Base-by-base conservation (phyloP, 1,140 invertebrate species). In the Plodia interpunctella region DNA sequence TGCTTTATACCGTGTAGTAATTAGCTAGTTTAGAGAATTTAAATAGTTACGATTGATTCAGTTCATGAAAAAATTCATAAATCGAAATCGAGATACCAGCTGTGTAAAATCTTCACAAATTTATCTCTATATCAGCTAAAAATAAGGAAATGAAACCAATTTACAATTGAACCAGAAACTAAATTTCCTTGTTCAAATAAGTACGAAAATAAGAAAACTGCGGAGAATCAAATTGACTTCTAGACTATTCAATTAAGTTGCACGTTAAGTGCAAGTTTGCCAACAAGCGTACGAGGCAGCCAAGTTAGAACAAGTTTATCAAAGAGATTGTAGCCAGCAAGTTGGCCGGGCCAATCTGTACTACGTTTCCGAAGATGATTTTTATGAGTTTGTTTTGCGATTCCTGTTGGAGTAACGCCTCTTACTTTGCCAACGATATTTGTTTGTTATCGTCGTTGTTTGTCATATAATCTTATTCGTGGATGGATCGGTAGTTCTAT, bases 231-330 rank as follows among this genome's bases (percentile, higher is more conserved):
- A 84, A 84, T 80, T 74, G 78, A 85, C 78, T 82, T 80, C 73
- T 75, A 73, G 80, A 80, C 78, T 75, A 88, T 88, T 83, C 82
- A 88, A 88, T 88, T 86, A 88, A 79, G 77, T 65, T 76, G 65
- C 62, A 80, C 71, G 78, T 77, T 84, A 84, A 82, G 78, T 82
- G 79, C 70, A 76, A 85, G 79, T 83, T 88, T 71, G 70, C 81
- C 80, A 84, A 80, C 80, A 75, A 71, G 72, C 80, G 75, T 74
- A 72, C 72, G 66, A 71, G 71, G 59, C 60, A 66, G 68, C 68
- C 72, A 79, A 87, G 68, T 84, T 81, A 61, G 65, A 68, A 60
- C 61, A 75, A 88, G 76, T 85, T 86, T 86, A 86, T 86, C 83
- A 80, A 84, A 88, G 85, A 88, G 83, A 84, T 88, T 84, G 85